Evolutionary conservation across 2,888 invertebrate genomes (phyloP).

Genomic region (Microctonus hyperodae): DNA sequence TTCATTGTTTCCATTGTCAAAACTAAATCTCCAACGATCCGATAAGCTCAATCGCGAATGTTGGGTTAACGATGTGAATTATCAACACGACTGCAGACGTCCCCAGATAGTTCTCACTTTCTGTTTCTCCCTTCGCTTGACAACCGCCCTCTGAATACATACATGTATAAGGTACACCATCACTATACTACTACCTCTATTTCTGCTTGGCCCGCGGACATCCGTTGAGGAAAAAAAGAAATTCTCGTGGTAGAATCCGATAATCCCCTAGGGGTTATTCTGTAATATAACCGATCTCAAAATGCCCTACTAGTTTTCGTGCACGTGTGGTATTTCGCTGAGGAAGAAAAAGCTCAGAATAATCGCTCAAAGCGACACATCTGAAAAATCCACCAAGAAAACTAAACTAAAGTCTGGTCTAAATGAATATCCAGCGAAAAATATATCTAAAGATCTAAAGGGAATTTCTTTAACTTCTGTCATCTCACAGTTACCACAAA

Average conservation of each 20-base stretch:
- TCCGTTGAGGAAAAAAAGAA: constrained; percentile 14
- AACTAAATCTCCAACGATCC: constrained; percentile 1
- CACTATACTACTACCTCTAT: not conserved
- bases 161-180: too few relatives aligned
- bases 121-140: not conserved
- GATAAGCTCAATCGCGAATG: not conserved
- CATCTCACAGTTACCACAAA: too few relatives aligned
- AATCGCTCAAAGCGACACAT: not conserved
- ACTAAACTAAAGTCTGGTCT: not conserved
- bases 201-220: not conserved
- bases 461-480: too few relatives aligned
- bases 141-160: not conserved
- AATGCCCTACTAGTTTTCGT: constrained; percentile 12
- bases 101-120: not conserved
- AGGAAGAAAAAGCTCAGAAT: not conserved
- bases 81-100: constrained; percentile 14
- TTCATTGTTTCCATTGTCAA: not conserved
- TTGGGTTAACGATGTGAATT: constrained; percentile 23
- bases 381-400: not conserved
- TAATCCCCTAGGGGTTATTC: constrained; percentile 25
- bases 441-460: not conserved
- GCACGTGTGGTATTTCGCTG: not conserved
- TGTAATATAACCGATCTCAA: constrained; percentile 21
- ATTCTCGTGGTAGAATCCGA: constrained; percentile 12
- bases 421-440: not conserved